Evolutionary conservation across 2,113 vertebrate genomes (phyloP), one percentile per base, ranked within the genome.

Genomic region (Tenrec ecaudatus): DNA sequence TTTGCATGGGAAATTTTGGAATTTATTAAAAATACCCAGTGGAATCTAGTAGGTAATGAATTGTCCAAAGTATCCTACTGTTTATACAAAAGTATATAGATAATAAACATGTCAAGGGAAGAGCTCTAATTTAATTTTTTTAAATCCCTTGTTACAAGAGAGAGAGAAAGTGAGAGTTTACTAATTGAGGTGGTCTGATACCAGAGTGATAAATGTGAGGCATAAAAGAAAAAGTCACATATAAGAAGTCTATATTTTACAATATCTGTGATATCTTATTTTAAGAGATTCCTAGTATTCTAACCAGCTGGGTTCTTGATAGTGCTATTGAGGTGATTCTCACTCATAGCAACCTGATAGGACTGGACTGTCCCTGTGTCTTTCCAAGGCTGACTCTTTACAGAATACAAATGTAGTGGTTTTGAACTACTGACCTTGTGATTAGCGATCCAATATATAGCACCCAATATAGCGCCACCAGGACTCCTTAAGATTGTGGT

Each of bases 111-210:
- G 66, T n/a, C 40, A 77, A 3, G 25, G 88, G 11, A 91, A 2
- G 16, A 58, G 86, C 90, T 90, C 82, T 91, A 91, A 92, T 82
- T 94, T 90, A 17, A 91, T 6, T 91, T 94, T 62, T 88, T 82
- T 47, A 1, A 89, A 73, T 89, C 17, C 8, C 25, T 91, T 80
- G 2, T 36, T 2, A 38, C 25, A 23, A 81, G 64, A 53, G 38
- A 17, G 9, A 31, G 77, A 78, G 36, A 2, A 88, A 88, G 75
- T 89, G 11, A 73, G 8, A 71, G 25, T 62, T 71, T 66, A n/a
- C 7, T 71, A 78, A 5, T 16, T 82, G 43, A 83, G 43, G 85
- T 82, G 19, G 2, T 82, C 6, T 91, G 22, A 68, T 20, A 69
- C 53, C 77, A 62, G 29, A 90, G 29, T 57, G 6, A 31, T 86